Conservation (phyloP, 2,797 vertebrate genomes). For the Dermochelys coriacea region DNA sequence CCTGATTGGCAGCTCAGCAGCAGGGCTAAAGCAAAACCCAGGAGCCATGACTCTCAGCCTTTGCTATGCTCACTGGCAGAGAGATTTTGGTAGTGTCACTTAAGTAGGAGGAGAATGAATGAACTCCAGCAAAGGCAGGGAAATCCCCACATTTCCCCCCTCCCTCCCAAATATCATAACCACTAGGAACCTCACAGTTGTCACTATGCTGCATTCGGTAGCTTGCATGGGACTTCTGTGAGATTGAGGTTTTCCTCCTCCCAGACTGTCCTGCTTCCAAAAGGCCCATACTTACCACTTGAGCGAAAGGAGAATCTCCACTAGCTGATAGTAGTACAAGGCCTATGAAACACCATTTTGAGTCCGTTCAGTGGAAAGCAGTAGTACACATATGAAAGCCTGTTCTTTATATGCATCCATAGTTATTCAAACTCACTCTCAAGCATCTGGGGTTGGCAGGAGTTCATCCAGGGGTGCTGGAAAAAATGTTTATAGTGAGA, state of each 20-base stretch:
- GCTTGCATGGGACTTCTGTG: background rate
- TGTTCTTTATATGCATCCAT: background rate
- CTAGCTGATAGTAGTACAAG: background rate
- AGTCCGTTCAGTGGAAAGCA: background rate
- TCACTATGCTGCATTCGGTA: background rate
- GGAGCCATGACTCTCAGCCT: fast-evolving
- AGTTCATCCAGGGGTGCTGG: background rate
- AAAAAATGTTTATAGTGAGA: too few species aligned
- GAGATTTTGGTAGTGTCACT: background rate
- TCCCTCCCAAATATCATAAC: background rate
- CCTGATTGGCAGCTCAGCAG: background rate
- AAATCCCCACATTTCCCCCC: background rate
- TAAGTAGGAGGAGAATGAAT: background rate
- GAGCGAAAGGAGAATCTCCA: background rate
- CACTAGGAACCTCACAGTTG: background rate
- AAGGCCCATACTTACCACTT: background rate
- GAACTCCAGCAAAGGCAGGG: background rate
- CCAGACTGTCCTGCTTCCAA: too few species aligned
- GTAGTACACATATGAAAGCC: too few species aligned
- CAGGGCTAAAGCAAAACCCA: fast-evolving
- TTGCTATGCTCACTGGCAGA: background rate
- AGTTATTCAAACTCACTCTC: background rate
- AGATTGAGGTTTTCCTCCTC: too few species aligned
- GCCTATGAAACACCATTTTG: background rate
- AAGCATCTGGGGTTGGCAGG: background rate